Evolutionary conservation across 2,888 invertebrate species (phyloP).

Genomic region (Nephrocerus scutellatus): DNA sequence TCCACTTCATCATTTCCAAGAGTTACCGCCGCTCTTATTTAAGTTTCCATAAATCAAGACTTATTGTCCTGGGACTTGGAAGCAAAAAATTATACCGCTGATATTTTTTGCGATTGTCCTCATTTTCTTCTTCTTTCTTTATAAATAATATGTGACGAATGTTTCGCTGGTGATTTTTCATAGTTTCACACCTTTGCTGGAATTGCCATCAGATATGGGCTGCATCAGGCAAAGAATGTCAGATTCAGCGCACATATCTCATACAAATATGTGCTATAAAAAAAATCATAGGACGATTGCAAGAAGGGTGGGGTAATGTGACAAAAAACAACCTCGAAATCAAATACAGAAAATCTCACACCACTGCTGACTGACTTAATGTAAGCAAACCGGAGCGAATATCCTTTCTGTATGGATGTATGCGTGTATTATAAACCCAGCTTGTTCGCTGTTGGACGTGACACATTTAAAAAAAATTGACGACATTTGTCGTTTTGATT

Average conservation of each 20-base stretch:
- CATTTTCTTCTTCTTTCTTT: constrained; percentile 4
- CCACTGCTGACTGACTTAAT: no score
- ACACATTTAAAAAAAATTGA: constrained; percentile 31
- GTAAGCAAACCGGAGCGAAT: no score
- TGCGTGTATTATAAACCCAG: not conserved
- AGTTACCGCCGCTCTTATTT: constrained; percentile 26
- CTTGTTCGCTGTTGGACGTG: constrained; percentile 26
- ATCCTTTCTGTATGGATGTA: constrained; percentile 13
- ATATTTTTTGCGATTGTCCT: not conserved
- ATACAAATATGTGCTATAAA: not conserved
- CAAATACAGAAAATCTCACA: not conserved
- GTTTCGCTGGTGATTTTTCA: constrained; percentile 22
- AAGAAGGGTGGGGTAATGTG: not conserved
- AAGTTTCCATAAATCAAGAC: constrained; percentile 28
- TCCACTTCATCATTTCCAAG: constrained; percentile 21
- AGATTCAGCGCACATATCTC: not conserved
- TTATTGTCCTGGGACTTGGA: constrained; percentile 18
- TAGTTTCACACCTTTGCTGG: no score
- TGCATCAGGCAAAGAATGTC: not conserved
- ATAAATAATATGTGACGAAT: constrained; percentile 19
- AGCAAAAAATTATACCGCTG: constrained; percentile 6
- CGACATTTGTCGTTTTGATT: constrained; percentile 32
- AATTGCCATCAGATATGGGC: not conserved
- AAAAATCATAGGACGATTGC: not conserved
- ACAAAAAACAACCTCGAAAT: not conserved